A percentile compares a stretch with the other conserved stretches of the same genome.
Evolutionary conservation across 53 echinoderm and acorn worm genomes (phyloP).

Genomic region (Luidia sarsii): DNA sequence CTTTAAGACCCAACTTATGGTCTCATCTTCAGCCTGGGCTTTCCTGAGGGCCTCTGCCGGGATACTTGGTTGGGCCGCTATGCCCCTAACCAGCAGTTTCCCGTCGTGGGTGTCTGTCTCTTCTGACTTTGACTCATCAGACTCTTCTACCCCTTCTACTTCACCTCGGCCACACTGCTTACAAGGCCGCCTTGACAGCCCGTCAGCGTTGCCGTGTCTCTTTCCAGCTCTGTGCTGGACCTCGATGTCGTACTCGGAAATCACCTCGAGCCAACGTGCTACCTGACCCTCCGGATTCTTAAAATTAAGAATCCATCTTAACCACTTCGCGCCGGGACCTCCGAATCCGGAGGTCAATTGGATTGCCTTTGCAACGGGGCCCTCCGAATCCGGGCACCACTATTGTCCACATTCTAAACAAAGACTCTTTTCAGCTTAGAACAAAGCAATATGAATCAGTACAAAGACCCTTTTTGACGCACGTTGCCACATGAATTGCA

Average conservation of each 20-base stretch:
- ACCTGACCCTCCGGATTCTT: background rate
- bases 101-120: background rate
- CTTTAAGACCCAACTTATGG: constrained; percentile 6
- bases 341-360: too few relatives aligned
- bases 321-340: too few relatives aligned
- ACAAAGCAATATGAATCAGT: too few relatives aligned
- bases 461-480: too few relatives aligned
- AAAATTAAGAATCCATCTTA: constrained; percentile 8
- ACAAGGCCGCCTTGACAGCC: background rate
- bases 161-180: constrained; percentile 2
- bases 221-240: background rate
- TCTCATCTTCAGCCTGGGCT: constrained; percentile 4
- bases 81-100: background rate
- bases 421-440: too few relatives aligned
- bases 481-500: too few relatives aligned
- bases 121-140: background rate
- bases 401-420: too few relatives aligned
- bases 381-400: too few relatives aligned
- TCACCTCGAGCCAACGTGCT: background rate
- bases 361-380: too few relatives aligned
- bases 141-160: background rate
- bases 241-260: background rate
- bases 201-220: background rate
- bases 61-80: background rate
- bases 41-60: background rate